Base-by-base conservation (phyloP, 2,113 vertebrate species). In the Poeciliopsis prolifica region DNA sequence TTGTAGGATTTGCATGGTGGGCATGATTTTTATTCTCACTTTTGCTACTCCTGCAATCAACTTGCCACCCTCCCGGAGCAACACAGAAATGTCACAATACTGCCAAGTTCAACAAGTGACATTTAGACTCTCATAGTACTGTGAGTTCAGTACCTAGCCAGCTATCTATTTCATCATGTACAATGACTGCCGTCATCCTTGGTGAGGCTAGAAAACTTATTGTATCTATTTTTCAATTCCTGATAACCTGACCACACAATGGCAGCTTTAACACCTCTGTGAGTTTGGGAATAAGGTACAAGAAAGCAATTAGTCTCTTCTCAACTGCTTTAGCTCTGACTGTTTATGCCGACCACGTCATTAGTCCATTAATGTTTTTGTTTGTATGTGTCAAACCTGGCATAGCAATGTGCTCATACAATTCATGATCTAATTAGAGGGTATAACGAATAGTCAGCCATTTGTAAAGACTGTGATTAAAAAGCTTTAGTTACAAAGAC, bases 391-490 rank as follows among this genome's bases (percentile, higher is more conserved):
- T 81, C 82, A 76, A 71, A 77, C 68, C 82, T 76, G 76, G 74
- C 74, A 80, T 73, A 75, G 68, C 77, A 77, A 75, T 90, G 87
- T 88, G 86, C 82, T 91, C 87, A 88, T 80, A 86, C 84, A 90
- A 91, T 91, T 88, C 88, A 88, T 90, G 86, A 90, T 91, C 83
- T 92, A 91, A 92, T 93, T 92, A 90, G 80, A 74, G 80, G 78
- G 73, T 77, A 86, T 91, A 87, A 93, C 92, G 87, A 91, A 93
- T 88, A 90, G 76, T 90, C 86, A 93, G 82, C 88, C 91, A 92
- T 91, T 91, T 93, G 90, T 86, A 91, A 87, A 83, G 75, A 78
- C 84, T 72, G 35, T 89, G 81, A 92, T 92, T 91, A 86, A 89
- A 92, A 86, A 87, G 87, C 92, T 94, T 93, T 79, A 87, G 85